These are phyloP conservation scores for Ectemnius lituratus DNA, from an alignment of 2,888 invertebrate species.

Conservation along the genomic window DNA sequence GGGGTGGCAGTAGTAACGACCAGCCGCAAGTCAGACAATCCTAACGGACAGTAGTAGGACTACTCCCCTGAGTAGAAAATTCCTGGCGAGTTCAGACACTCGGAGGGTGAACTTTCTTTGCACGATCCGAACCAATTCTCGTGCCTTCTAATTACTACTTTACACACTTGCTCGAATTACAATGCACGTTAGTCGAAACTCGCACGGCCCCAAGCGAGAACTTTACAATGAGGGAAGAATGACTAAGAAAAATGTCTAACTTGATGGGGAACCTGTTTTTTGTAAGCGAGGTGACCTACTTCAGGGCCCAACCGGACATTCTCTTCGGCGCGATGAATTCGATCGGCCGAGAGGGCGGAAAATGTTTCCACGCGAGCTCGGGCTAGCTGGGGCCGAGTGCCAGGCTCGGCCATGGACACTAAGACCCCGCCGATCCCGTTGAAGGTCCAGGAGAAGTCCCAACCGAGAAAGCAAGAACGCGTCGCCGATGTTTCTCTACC, in stretches of 20 bases:
- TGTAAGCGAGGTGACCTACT: conserved; percentile 49
- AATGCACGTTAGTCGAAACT: no score
- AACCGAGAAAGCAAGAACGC: conserved; percentile 62
- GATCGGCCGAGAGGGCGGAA: conserved; percentile 56
- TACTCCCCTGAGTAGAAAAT: conserved; percentile 18
- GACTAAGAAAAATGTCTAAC: no score
- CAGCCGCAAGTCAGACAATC: conserved; percentile 30
- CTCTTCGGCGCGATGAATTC: conserved; percentile 57
- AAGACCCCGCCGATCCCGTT: conserved; percentile 74
- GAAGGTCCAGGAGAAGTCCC: conserved; percentile 71
- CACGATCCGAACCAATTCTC: neutral
- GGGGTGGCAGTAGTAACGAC: conserved; percentile 31
- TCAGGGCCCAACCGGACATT: conserved; percentile 37
- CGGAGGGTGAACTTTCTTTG: neutral
- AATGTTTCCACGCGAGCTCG: conserved; percentile 60
- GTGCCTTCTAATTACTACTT: neutral
- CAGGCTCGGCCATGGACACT: conserved; percentile 75
- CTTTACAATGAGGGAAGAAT: neutral
- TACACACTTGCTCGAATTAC: neutral
- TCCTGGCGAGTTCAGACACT: neutral
- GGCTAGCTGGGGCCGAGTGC: conserved; percentile 59
- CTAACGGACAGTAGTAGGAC: conserved; percentile 26
- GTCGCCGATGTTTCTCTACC: conserved; percentile 71
- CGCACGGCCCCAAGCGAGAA: neutral
- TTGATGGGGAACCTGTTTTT: conserved; percentile 23